Conservation (phyloP, 2,888 invertebrate genomes). For the Tanaodytes sp. region DNA sequence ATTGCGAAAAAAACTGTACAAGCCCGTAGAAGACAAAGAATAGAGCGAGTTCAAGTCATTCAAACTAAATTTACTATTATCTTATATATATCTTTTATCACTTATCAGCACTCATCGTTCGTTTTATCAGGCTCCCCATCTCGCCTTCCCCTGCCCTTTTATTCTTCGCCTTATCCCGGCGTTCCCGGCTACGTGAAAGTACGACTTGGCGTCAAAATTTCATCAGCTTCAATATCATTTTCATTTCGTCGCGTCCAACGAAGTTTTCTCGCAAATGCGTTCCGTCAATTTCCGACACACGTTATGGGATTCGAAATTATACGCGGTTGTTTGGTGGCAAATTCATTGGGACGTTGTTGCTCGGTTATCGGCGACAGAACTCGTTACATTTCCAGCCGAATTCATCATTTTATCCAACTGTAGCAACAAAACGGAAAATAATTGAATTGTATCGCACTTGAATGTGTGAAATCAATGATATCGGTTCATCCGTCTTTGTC, state of each 20-base stretch:
- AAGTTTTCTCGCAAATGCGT: constrained; percentile 12
- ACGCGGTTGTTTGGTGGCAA: neutral
- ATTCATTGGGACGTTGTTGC: no score
- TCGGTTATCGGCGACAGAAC: no score
- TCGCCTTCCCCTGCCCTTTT: constrained; percentile 20
- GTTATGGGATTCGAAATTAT: constrained; percentile 5
- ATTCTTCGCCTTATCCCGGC: constrained; percentile 11
- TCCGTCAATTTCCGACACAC: constrained; percentile 12
- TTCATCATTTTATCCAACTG: no score
- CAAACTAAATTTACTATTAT: constrained; percentile 7
- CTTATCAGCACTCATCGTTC: constrained; percentile 40
- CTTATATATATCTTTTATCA: constrained; percentile 44
- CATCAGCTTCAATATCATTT: constrained; percentile 31
- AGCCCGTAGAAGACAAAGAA: no score
- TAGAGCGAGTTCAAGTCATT: no score
- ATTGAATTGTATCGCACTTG: no score
- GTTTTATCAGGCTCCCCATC: constrained; percentile 29
- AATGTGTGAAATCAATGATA: no score
- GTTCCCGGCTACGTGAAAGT: constrained; percentile 36
- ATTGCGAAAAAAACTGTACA: no score
- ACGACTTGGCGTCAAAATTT: constrained; percentile 34
- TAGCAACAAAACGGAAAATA: no score
- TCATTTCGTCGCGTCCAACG: constrained; percentile 24
- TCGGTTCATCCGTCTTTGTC: no score
- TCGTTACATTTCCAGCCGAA: no score